These are phyloP conservation scores for Tetrapedia diversipes DNA, from an alignment of 2,888 invertebrate genomes.

Conservation along the genomic window DNA sequence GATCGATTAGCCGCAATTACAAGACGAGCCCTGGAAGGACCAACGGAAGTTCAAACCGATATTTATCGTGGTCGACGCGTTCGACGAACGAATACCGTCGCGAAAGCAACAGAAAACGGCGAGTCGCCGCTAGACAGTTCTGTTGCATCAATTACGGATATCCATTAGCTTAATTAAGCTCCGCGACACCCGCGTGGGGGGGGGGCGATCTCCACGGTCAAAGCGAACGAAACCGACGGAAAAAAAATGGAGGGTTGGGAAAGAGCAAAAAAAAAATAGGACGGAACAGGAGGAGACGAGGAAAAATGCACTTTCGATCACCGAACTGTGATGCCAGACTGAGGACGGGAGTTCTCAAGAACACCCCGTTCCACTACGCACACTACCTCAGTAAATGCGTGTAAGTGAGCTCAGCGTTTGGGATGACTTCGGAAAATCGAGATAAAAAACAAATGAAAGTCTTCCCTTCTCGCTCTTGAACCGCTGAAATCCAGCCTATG, in stretches of 20 bases:
- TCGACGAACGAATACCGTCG: conserved; percentile 54
- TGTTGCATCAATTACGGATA: conserved; percentile 68
- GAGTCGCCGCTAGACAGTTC: conserved; percentile 45
- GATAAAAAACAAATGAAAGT: no score
- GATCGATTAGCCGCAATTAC: conserved; percentile 51
- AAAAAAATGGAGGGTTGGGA: not conserved
- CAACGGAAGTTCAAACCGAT: conserved; percentile 26
- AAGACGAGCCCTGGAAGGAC: conserved; percentile 2
- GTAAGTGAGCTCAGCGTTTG: no score
- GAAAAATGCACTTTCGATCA: conserved; percentile 31
- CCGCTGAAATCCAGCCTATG: no score
- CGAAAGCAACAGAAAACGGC: conserved; percentile 28
- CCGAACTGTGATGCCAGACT: conserved; percentile 14
- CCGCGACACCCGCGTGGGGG: conserved; percentile 50
- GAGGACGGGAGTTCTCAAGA: no score
- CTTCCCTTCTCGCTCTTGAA: no score
- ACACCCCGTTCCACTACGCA: no score
- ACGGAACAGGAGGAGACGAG: not conserved
- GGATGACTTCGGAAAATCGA: no score
- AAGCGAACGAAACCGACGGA: conserved; percentile 30
- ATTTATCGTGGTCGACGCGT: conserved; percentile 28
- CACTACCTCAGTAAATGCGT: no score
- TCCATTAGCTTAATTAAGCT: conserved; percentile 72
- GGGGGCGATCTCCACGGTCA: no score
- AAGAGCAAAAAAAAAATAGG: not conserved